Conservation (phyloP, 2,113 vertebrate species). For the Microtus richardsoni region DNA sequence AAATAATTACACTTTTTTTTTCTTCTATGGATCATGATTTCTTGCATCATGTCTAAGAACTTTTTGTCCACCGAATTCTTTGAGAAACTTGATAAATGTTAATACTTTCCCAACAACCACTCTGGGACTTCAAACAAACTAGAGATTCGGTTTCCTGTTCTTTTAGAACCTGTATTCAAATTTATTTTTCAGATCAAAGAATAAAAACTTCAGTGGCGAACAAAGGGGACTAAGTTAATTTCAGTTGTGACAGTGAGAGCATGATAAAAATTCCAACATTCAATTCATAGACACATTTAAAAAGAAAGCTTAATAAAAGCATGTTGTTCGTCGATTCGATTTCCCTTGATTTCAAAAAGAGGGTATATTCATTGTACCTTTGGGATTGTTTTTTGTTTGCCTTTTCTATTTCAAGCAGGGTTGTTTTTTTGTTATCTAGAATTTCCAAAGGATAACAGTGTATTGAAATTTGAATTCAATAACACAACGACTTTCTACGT, state of each 20-base stretch:
- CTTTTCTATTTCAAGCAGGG: constrained; percentile 56
- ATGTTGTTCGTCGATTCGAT: background rate
- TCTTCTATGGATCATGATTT: background rate
- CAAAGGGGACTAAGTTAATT: background rate
- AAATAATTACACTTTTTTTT: background rate
- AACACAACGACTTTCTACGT: constrained; percentile 39
- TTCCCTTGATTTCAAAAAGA: background rate
- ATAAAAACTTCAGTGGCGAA: background rate
- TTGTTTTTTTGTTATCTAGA: constrained; percentile 63
- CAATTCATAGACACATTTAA: background rate
- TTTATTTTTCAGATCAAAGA: background rate
- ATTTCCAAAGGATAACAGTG: constrained; percentile 56
- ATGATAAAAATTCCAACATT: background rate
- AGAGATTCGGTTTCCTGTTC: background rate
- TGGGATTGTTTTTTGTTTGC: constrained; percentile 28
- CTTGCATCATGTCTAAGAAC: background rate
- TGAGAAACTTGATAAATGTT: background rate
- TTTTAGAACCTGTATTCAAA: background rate
- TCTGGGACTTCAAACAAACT: background rate
- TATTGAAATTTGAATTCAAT: constrained; percentile 45
- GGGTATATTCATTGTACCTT: background rate
- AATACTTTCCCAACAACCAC: background rate
- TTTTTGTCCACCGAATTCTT: background rate
- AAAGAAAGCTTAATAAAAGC: background rate
- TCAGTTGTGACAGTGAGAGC: background rate